phyloP scores from a whole-genome alignment of 2,888 invertebrate species.

The Clanis bilineata region DNA sequence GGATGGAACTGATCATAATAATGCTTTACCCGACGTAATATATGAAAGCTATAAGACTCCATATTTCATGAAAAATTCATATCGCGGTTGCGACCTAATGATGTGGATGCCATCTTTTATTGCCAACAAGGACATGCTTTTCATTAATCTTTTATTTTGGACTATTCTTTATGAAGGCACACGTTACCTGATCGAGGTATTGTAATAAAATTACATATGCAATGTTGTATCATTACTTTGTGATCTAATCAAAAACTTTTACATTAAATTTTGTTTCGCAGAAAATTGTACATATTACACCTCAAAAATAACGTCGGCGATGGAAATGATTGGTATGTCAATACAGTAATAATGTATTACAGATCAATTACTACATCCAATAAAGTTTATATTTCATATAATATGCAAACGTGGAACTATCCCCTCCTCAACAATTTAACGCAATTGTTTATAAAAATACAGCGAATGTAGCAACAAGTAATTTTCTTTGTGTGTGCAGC shows the following conservation, averaged over 20 bases:
- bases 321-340: too few species aligned
- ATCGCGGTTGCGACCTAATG: constrained; percentile 69
- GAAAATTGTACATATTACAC: too few species aligned
- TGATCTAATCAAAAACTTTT: not conserved
- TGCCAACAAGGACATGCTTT: constrained; percentile 68
- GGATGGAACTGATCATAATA: constrained; percentile 60
- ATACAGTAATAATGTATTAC: too few species aligned
- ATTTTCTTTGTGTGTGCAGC: too few species aligned
- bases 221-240: not conserved
- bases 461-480: too few species aligned
- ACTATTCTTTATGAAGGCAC: not conserved
- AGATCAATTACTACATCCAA: too few species aligned
- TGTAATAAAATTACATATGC: not conserved
- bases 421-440: too few species aligned
- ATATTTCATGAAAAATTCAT: constrained; percentile 82
- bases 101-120: constrained; percentile 75
- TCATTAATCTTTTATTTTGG: constrained; percentile 69
- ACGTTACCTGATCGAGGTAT: not conserved
- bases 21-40: constrained; percentile 51
- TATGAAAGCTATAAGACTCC: constrained; percentile 57
- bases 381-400: too few species aligned
- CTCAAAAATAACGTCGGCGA: too few species aligned
- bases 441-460: too few species aligned
- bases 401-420: too few species aligned
- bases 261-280: too few species aligned